Base-by-base conservation (phyloP, 2,888 invertebrate species). In the Nemotelus pantherinus region DNA sequence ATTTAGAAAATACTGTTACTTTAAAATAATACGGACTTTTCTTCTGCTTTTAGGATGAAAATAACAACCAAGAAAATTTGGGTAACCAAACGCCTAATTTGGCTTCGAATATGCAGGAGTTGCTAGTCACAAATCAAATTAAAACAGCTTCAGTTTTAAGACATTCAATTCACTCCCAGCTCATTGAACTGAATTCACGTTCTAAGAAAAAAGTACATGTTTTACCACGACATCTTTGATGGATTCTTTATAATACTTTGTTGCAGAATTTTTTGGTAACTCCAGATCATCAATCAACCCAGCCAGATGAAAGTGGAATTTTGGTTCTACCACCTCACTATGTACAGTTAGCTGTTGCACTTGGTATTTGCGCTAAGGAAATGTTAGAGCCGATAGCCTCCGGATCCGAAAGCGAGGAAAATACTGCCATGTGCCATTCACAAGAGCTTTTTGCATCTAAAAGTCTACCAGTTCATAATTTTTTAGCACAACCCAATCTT, bases 291-390 rank as follows among this genome's bases (percentile, higher is more conserved):
- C 85, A 85, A 74, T 83, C 83, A 80, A 80, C 85, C 3, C 86
- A 85, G 81, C 81, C 80, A 1, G 89, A 89, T 81, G 89, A n/a
- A n/a, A n/a, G 89, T 80, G 89, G 90, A 2, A 89, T 90, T 5
- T 88, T 90, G 80, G 87, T 90, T 7, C 84, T 90, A 48, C 90
- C 90, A 65, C 90, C 90, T 79, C 90, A 90, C 82, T 90, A 90
- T 82, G 89, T 90, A 41, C 90, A 90, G 82, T 82, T 90, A 72
- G 89, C 90, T 2, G 89, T 89, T 0, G 89, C 90, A 2, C 80
- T 86, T 50, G 87, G 86, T 1, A 78, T 87, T 3, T 86, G 84
- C 78, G 84, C 86, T 5, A 85, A 86, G 79, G 83, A 84, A 2
- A 83, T 86, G 80, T 83, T 85, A 9, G 86, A 85, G 81, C 83